Conservation (phyloP, 1,140 invertebrate species). For the Sycophila sp. region DNA sequence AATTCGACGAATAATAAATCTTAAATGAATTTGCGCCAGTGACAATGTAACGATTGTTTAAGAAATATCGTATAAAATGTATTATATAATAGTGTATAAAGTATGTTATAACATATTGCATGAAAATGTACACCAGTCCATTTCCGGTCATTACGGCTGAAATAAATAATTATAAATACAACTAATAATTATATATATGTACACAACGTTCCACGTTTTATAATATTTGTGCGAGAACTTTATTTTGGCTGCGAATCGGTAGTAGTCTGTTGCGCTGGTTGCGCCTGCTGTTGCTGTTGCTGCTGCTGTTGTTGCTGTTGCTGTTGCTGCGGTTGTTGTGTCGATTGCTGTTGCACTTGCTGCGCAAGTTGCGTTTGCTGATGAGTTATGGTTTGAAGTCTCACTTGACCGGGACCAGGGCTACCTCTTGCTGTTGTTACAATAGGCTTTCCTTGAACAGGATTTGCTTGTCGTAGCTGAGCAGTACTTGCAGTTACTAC, state of each 20-base stretch:
- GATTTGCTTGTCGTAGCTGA: conserved; percentile 58
- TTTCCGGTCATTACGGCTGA: too few species aligned
- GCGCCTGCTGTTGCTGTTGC: conserved; percentile 36
- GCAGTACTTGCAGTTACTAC: conserved; percentile 62
- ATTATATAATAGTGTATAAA: too few species aligned
- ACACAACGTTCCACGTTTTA: neutral
- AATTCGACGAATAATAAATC: too few species aligned
- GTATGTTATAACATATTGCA: too few species aligned
- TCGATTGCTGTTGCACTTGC: conserved; percentile 14
- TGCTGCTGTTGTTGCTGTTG: conserved; percentile 30
- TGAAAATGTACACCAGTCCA: too few species aligned
- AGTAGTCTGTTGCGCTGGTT: conserved; percentile 48
- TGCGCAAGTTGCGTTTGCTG: conserved; percentile 40
- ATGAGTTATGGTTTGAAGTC: conserved; percentile 60
- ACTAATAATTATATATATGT: too few species aligned
- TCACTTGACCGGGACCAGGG: conserved; percentile 61
- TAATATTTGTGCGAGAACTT: conserved; percentile 34
- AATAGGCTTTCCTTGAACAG: conserved; percentile 59
- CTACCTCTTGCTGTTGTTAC: conserved; percentile 58
- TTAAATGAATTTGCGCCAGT: too few species aligned
- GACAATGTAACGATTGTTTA: too few species aligned
- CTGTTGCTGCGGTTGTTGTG: conserved; percentile 42
- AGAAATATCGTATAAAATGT: too few species aligned
- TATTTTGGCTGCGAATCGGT: conserved; percentile 54
- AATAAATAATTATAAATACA: too few species aligned